Evolutionary conservation across 2,113 vertebrate genomes (phyloP).

Genomic region (Ctenomys sociabilis): DNA sequence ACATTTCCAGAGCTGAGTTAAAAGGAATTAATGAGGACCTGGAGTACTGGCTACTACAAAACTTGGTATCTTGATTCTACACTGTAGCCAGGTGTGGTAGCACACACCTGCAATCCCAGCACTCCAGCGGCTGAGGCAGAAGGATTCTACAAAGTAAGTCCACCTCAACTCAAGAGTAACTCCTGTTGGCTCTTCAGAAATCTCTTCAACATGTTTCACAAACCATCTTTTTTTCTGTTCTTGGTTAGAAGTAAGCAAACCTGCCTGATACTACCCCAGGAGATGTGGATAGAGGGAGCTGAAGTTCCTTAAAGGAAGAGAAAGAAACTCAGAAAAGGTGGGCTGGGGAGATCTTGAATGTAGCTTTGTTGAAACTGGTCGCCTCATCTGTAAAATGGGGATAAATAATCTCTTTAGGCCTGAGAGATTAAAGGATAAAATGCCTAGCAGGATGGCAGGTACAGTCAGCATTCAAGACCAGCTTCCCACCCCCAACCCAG

Average conservation of each 20-base stretch:
- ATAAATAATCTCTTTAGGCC: neutral
- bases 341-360: neutral
- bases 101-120: neutral
- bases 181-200: neutral
- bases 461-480: neutral
- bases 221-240: neutral
- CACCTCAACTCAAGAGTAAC: conserved; percentile 51
- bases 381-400: conserved; percentile 36
- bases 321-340: conserved; percentile 48
- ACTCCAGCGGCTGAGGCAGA: neutral
- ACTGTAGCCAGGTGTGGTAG: neutral
- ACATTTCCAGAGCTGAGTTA: conserved; percentile 29
- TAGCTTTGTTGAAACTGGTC: neutral
- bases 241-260: conserved; percentile 26
- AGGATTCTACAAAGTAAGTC: conserved; percentile 15
- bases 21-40: conserved; percentile 40
- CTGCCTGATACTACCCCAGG: neutral
- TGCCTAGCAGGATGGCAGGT: neutral
- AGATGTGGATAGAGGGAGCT: neutral
- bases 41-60: neutral
- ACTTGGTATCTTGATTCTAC: conserved; percentile 2
- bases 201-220: neutral
- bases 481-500: neutral
- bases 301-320: neutral
- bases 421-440: conserved; percentile 23